A percentile compares a stretch with the other conserved stretches of the same genome.
phyloP scores from a whole-genome alignment of 2,888 invertebrate species.

The Megalurothrips usitatus region DNA sequence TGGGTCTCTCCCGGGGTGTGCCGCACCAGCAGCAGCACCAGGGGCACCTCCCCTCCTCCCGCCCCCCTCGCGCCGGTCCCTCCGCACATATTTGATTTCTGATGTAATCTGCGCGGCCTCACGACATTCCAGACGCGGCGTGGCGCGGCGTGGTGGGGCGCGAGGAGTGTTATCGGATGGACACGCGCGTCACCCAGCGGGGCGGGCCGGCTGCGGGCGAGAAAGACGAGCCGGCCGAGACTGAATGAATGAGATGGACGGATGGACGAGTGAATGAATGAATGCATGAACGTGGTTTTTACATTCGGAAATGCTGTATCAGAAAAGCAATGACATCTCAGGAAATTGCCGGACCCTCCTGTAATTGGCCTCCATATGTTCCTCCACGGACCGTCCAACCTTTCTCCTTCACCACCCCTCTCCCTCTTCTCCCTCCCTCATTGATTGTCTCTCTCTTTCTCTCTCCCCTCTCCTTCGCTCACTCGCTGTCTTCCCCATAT shows the following conservation, averaged over 20 bases:
- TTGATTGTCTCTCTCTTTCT: no score
- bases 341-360: no score
- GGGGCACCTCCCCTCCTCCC: conserved; percentile 45
- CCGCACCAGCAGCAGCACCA: conserved; percentile 42
- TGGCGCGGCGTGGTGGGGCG: background rate
- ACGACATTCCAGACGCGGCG: background rate
- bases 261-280: background rate
- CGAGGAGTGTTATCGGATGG: background rate
- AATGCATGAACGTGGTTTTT: no score
- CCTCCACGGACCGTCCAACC: no score
- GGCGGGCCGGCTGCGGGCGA: background rate
- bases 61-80: background rate
- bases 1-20: background rate
- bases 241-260: no score
- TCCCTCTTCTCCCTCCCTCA: no score
- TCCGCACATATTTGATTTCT: background rate
- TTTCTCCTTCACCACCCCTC: no score
- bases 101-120: background rate
- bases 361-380: no score
- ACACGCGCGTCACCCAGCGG: background rate
- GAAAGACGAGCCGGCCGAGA: background rate
- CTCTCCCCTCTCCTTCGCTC: no score
- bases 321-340: no score
- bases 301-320: no score
- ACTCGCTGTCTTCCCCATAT: no score